These are phyloP conservation scores for Sialia sialis DNA, from an alignment of 2,113 vertebrate species.

Conservation along the genomic window DNA sequence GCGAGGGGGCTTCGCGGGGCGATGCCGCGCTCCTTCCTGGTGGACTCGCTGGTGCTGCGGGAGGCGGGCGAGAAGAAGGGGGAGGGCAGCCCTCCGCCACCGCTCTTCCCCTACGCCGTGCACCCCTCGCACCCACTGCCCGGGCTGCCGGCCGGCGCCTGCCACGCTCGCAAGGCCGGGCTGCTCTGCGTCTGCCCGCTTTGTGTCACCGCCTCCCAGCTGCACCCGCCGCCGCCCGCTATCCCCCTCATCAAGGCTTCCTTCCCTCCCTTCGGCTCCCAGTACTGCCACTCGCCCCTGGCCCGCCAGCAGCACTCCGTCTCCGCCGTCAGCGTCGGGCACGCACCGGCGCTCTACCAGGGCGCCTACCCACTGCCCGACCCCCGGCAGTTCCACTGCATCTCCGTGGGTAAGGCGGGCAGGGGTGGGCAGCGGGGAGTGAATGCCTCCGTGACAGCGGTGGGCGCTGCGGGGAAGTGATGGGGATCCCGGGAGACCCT, in stretches of 20 bases:
- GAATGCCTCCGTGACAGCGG: not conserved
- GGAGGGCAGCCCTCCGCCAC: constrained; percentile 81
- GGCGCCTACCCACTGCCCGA: constrained; percentile 90
- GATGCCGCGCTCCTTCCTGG: constrained; percentile 97
- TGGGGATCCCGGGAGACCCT: not conserved
- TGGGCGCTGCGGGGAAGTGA: not conserved
- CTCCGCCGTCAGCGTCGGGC: constrained; percentile 81
- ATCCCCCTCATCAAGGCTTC: constrained; percentile 94
- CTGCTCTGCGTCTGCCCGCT: constrained; percentile 95
- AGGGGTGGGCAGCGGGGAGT: not conserved
- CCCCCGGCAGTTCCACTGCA: constrained; percentile 96
- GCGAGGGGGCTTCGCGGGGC: constrained; percentile 41
- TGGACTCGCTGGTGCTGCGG: constrained; percentile 95
- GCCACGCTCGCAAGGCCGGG: constrained; percentile 92
- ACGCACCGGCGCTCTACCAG: constrained; percentile 89
- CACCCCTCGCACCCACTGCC: constrained; percentile 88
- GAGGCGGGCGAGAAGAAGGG: constrained; percentile 85
- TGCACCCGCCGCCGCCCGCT: constrained; percentile 86
- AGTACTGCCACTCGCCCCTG: constrained; percentile 91
- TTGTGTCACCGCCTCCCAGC: constrained; percentile 90
- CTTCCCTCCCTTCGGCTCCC: constrained; percentile 88
- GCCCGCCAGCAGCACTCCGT: constrained; percentile 85
- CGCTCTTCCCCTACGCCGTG: constrained; percentile 91
- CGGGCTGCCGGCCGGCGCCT: constrained; percentile 81
- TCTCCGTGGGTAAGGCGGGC: constrained; percentile 91